Conservation (phyloP, 2,888 invertebrate genomes). For the Athrips mouffetella region DNA sequence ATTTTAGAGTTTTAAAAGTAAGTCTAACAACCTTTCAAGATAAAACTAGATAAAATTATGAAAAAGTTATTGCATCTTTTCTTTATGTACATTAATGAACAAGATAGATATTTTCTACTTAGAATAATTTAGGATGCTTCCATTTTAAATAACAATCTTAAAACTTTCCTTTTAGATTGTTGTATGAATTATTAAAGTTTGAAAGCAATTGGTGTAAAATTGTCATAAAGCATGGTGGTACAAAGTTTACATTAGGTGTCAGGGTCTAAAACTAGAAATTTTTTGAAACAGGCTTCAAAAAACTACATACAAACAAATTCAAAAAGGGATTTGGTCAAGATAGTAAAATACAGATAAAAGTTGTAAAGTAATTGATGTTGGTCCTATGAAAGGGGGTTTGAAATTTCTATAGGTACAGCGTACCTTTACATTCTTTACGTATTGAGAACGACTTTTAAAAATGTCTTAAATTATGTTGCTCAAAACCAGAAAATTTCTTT, state of each 20-base stretch:
- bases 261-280: constrained; percentile 51
- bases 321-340: constrained; percentile 56
- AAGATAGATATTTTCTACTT: constrained; percentile 42
- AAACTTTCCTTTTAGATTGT: constrained; percentile 35
- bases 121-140: constrained; percentile 35
- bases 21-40: constrained; percentile 57
- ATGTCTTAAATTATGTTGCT: neutral
- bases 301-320: constrained; percentile 52
- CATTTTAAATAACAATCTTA: constrained; percentile 39
- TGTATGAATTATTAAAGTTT: constrained; percentile 40
- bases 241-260: constrained; percentile 43
- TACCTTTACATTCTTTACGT: constrained; percentile 14
- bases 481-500: neutral
- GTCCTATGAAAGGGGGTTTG: constrained; percentile 51
- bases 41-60: constrained; percentile 62
- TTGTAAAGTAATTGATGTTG: constrained; percentile 46
- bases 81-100: constrained; percentile 56
- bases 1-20: constrained; percentile 49
- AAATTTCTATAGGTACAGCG: constrained; percentile 4
- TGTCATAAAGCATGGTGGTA: constrained; percentile 55
- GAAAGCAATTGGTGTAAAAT: constrained; percentile 53
- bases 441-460: constrained; percentile 9
- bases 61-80: constrained; percentile 68
- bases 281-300: constrained; percentile 55
- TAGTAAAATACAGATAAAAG: constrained; percentile 41